Base-by-base conservation (phyloP, 1,140 invertebrate genomes). In the Caerostris darwini region DNA sequence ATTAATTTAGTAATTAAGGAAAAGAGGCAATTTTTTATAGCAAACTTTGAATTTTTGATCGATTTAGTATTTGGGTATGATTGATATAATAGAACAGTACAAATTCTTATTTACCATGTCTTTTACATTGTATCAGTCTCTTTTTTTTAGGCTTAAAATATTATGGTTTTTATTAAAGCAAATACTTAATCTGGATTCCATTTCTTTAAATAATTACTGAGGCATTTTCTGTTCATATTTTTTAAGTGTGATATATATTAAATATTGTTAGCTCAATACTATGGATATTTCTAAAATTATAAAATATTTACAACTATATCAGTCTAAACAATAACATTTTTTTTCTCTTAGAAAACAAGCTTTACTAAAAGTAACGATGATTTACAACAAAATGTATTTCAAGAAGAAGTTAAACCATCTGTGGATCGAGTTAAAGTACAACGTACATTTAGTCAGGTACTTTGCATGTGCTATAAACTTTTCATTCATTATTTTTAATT, bases 311-410 rank as follows among this genome's bases (percentile, higher is more conserved):
- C 7, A 56, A 5, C 50, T 64, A 17, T 14, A 56, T 6, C 53
- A 82, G 57, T 14, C 34, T 77, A 58, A 50, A 4, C 56, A 89
- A 82, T 89, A 50, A 54, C 12, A 14, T 8, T 10, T 85, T 64
- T 50, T 50, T 7, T 69, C 14, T 57, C 59, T 77, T 96, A 98
- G 97, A 98, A 97, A 97, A 97, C 97, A 94, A 98, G 97, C 96
- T 98, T 98, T 95, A 97, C 96, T 95, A 97, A 98, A 96, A 98
- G 97, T 96, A 97, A 98, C 95, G 97, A 97, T 89, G 92, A 94
- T 7, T 77, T 57, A 4, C 96, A 97, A 61, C 97, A 94, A 67
- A 95, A 90, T 82, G 53, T 50, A 64, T 64, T 88, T 56, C 81
- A 89, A 90, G 90, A 95, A 97, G 95, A 98, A 97, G 96, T 97